A percentile compares a stretch with the other conserved stretches of the same genome.
phyloP scores from a whole-genome alignment of 1,140 invertebrate species.

The Pararge aegeria region DNA sequence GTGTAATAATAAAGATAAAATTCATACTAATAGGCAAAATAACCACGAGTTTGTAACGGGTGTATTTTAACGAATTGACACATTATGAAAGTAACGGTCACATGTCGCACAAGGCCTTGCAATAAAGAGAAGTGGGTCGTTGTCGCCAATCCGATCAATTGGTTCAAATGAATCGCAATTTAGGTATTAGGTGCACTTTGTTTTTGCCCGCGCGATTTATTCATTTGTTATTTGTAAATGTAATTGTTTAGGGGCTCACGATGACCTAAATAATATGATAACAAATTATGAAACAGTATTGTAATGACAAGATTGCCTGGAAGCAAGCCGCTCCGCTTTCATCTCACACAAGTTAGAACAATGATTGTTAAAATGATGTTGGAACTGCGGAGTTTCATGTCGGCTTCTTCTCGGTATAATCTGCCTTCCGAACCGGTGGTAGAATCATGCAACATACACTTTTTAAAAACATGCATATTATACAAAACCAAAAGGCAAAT shows the following conservation, averaged over 20 bases:
- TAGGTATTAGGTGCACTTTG: constrained; percentile 10
- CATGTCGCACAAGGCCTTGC: constrained; percentile 31
- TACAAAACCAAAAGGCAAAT: no score
- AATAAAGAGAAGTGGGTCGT: constrained; percentile 17
- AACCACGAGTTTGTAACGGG: neutral
- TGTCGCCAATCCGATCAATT: constrained; percentile 23
- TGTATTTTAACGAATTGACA: constrained; percentile 16
- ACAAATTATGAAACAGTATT: neutral
- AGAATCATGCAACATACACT: no score
- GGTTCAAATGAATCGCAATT: constrained; percentile 17
- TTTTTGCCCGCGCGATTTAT: constrained; percentile 14
- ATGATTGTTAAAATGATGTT: no score
- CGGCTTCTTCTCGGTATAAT: no score
- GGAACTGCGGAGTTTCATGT: no score
- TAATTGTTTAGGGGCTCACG: neutral
- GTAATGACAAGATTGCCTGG: no score
- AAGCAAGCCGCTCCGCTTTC: no score
- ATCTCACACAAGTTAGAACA: no score
- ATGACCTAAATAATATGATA: neutral
- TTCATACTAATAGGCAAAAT: neutral
- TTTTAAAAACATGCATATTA: no score
- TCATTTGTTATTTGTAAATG: constrained; percentile 1
- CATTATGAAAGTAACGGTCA: constrained; percentile 26
- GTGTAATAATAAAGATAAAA: no score
- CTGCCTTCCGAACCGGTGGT: no score